Conservation (phyloP, 1,140 invertebrate species). For the Samia ricini region DNA sequence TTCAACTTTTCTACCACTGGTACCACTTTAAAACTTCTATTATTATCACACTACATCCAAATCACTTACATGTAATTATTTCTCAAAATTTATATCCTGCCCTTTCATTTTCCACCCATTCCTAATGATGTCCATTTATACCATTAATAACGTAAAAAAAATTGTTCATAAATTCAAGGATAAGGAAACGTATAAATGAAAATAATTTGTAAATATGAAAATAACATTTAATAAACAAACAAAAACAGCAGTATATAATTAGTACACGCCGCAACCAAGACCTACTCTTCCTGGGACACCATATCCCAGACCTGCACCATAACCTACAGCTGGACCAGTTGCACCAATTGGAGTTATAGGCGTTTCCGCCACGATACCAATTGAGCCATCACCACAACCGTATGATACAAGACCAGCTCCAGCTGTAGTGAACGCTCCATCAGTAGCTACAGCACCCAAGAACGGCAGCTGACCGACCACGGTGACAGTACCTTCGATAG, state of each 20-base stretch:
- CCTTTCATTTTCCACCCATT: no score
- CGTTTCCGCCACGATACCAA: slow-evolving; percentile 29
- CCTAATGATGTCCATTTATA: no score
- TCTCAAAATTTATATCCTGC: no score
- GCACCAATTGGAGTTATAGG: slow-evolving; percentile 4
- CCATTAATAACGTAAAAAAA: no score
- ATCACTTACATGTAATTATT: no score
- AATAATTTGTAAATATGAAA: no score
- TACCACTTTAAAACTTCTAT: no score
- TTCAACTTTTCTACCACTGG: no score
- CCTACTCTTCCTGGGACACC: not conserved
- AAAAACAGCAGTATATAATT: not conserved
- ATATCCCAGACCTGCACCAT: not conserved
- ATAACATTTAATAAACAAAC: no score
- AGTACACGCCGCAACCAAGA: slow-evolving; percentile 1
- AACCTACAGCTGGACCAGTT: slow-evolving; percentile 6
- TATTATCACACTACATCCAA: no score
- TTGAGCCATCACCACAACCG: slow-evolving; percentile 32
- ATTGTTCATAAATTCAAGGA: no score
- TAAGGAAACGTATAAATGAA: no score
- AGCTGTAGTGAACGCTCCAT: slow-evolving; percentile 35
- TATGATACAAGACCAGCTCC: slow-evolving; percentile 43
- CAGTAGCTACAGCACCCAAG: slow-evolving; percentile 28
- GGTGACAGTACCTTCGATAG: slow-evolving; percentile 30
- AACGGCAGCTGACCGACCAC: slow-evolving; percentile 33